phyloP scores from a whole-genome alignment of 2,888 invertebrate species.

The Drosophila mercatorum region DNA sequence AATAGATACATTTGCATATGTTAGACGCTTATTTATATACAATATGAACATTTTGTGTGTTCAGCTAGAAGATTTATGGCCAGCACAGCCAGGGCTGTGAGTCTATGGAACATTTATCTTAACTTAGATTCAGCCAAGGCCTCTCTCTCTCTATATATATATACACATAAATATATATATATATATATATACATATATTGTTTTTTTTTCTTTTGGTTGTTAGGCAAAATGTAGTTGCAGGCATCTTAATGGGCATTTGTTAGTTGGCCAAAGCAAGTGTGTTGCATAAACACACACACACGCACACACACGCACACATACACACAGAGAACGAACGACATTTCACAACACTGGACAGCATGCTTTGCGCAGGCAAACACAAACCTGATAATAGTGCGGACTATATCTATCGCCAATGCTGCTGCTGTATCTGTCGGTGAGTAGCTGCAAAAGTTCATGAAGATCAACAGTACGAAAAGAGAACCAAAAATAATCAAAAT shows the following conservation, averaged over 20 bases:
- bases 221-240: slow-evolving; percentile 20
- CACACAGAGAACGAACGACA: slow-evolving; percentile 16
- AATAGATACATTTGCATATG: slow-evolving; percentile 32
- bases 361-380: slow-evolving; percentile 41
- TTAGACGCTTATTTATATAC: slow-evolving; percentile 19
- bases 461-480: slow-evolving; percentile 8
- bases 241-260: slow-evolving; percentile 9
- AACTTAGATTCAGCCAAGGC: slow-evolving; percentile 21
- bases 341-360: slow-evolving; percentile 29
- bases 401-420: slow-evolving; percentile 81
- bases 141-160: background rate
- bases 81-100: slow-evolving; percentile 8
- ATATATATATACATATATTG: too few species aligned
- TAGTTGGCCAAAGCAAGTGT: slow-evolving; percentile 10
- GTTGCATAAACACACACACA: background rate
- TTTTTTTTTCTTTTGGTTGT: background rate
- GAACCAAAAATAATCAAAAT: background rate
- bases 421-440: slow-evolving; percentile 77
- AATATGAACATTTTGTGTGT: slow-evolving; percentile 18
- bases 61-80: slow-evolving; percentile 37
- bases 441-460: slow-evolving; percentile 60
- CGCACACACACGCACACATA: background rate
- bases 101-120: slow-evolving; percentile 23
- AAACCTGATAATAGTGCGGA: slow-evolving; percentile 81
- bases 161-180: background rate